Evolutionary conservation across 2,888 invertebrate genomes (phyloP), one percentile per base, ranked within the genome.

Genomic region (Crioceris asparagi): DNA sequence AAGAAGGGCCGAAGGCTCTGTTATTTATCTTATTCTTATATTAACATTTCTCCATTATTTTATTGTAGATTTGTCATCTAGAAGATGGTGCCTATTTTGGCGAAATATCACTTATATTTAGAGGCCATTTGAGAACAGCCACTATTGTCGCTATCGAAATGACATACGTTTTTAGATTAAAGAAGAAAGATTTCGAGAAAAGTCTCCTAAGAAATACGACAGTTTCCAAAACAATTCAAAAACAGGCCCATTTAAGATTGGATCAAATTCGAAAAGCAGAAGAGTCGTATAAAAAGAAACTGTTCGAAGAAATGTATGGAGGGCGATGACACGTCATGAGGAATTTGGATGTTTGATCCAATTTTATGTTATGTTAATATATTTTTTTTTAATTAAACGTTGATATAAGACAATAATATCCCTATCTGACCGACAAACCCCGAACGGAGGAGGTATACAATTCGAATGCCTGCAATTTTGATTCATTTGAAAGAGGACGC

Each of bases 121-220:
- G 69, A 33, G 71, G 72, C 48, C 66, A 68, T 36, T 68, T 70
- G 38, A 62, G 76, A 29, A 64, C 70, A 0, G 72, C 72, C 1
- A 73, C 71, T n/a, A 69, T 75, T 1, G 61, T 75, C 6, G 75
- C 77, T 0, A 64, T 75, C 10, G 75, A 75, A 48, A 70, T 70
- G 23, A 74, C 74, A 31, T 72, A 75, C 48, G 61, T 77, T n/a
- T 77, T 73, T 51, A 63, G 71, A 2, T 61, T 78, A 4, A 69
- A 72, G 33, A 66, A 64, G 4, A 60, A 56, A n/a, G 66, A 74
- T 48, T 77, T 77, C 47, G 61, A 62, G 2, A 57, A 51, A 10
- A 44, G 39, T 32, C 45, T 56, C 25, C 29, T 40, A 8, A 39
- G 35, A 4, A 44, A 52, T 38, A 35, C 42, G 11, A 38, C 30